Percentiles rank a stretch among this genome's conserved stretches.
phyloP scores from a whole-genome alignment of 2,113 vertebrate species.

The Phrynosoma platyrhinos region DNA sequence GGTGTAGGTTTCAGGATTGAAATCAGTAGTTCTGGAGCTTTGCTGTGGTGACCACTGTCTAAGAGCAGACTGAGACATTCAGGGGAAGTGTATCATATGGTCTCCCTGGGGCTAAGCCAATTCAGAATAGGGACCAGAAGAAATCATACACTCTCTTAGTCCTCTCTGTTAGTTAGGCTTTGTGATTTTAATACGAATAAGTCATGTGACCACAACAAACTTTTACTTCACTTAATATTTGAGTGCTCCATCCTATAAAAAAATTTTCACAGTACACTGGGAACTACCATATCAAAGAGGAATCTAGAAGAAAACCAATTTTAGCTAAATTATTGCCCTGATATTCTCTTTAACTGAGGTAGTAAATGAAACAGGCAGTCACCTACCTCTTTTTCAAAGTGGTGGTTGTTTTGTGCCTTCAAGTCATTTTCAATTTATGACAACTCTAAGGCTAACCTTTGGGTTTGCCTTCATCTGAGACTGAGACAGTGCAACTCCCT shows the following conservation, averaged over 20 bases:
- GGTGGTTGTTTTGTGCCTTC: too few species aligned
- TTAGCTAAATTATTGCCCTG: too few species aligned
- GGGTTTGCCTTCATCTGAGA: too few species aligned
- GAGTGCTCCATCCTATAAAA: background rate
- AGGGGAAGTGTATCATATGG: background rate
- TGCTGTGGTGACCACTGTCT: background rate
- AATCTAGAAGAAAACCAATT: background rate
- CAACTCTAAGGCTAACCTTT: too few species aligned
- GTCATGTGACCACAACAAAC: too few species aligned
- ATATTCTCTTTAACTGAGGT: too few species aligned
- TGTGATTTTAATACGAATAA: too few species aligned
- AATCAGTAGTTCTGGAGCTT: background rate
- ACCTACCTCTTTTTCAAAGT: background rate
- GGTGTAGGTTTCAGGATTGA: background rate
- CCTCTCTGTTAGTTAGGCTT: too few species aligned
- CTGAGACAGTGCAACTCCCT: too few species aligned
- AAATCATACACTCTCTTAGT: background rate
- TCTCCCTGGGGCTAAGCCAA: too few species aligned
- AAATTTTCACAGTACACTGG: background rate
- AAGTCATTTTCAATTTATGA: too few species aligned
- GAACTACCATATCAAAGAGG: background rate
- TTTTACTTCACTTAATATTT: too few species aligned
- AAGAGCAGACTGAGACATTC: background rate
- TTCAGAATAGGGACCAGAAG: background rate
- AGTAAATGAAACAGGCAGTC: background rate